A percentile compares a stretch with the other conserved stretches of the same genome.
Conservation (phyloP, 1,140 invertebrate genomes). For the Pogonomyrmex barbatus region DNA sequence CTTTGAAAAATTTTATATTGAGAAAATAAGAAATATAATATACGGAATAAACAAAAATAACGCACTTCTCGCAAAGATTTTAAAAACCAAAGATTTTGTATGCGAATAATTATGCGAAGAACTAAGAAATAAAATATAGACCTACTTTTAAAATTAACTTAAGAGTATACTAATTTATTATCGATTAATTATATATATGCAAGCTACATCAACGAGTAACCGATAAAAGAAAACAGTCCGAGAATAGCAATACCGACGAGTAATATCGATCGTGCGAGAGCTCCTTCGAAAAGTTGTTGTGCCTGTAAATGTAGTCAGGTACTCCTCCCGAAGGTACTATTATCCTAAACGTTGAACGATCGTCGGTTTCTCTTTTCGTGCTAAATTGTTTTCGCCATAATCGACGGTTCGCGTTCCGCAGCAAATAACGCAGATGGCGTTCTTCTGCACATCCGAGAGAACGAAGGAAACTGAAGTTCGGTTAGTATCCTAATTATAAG, state of each 20-base stretch:
- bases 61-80: neutral
- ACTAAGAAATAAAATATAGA: neutral
- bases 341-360: constrained; percentile 38
- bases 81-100: neutral
- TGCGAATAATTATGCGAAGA: neutral
- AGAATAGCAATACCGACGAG: constrained; percentile 36
- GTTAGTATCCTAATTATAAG: neutral
- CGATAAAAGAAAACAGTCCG: neutral
- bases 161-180: constrained; percentile 41
- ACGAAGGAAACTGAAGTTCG: neutral
- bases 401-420: constrained; percentile 23
- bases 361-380: constrained; percentile 14
- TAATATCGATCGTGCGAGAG: constrained; percentile 47
- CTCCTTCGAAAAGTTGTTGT: constrained; percentile 4
- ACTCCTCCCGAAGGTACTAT: constrained; percentile 35
- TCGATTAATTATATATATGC: neutral
- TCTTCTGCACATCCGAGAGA: constrained; percentile 14
- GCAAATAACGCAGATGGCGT: constrained; percentile 13
- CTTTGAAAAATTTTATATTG: no score
- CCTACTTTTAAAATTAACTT: neutral
- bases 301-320: constrained; percentile 2
- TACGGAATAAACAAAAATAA: neutral
- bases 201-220: neutral
- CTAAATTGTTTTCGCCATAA: constrained; percentile 55
- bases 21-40: neutral